Evolutionary conservation across 2,888 invertebrate genomes (phyloP).

Genomic region (Galerucella calmariensis): DNA sequence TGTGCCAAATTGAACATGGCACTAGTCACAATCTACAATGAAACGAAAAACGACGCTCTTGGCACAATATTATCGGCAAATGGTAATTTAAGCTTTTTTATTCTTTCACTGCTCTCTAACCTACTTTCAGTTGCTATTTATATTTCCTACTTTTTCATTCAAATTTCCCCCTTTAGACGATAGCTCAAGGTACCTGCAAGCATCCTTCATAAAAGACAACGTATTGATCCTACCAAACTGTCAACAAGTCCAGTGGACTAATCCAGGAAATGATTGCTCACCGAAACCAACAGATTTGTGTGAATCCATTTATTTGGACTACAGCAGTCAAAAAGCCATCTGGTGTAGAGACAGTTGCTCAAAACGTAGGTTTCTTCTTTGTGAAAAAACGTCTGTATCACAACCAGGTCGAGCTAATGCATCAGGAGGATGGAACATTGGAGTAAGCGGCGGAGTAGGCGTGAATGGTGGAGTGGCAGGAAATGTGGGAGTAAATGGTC

Average conservation of each 20-base stretch:
- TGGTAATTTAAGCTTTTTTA: neutral
- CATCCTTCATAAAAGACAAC: neutral
- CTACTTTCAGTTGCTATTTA: no score
- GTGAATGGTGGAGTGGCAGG: no score
- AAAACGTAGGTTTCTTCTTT: neutral
- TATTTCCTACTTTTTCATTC: no score
- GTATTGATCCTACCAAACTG: neutral
- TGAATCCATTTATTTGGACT: slow-evolving; percentile 1
- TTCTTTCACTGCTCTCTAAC: no score
- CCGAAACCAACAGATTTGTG: neutral
- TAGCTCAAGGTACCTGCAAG: neutral
- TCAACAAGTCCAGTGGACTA: neutral
- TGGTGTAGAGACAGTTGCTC: neutral
- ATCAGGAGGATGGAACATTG: no score
- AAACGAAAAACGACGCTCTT: neutral
- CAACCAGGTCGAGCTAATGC: neutral
- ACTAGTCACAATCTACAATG: neutral
- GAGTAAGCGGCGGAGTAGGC: no score
- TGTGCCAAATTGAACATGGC: neutral
- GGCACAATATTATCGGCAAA: neutral
- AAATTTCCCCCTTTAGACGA: neutral
- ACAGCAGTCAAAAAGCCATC: neutral
- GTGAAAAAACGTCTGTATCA: neutral
- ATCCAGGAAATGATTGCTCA: neutral
- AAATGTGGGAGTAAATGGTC: neutral